Conservation (phyloP, 2,113 vertebrate species). For the Cepphus grylle region DNA sequence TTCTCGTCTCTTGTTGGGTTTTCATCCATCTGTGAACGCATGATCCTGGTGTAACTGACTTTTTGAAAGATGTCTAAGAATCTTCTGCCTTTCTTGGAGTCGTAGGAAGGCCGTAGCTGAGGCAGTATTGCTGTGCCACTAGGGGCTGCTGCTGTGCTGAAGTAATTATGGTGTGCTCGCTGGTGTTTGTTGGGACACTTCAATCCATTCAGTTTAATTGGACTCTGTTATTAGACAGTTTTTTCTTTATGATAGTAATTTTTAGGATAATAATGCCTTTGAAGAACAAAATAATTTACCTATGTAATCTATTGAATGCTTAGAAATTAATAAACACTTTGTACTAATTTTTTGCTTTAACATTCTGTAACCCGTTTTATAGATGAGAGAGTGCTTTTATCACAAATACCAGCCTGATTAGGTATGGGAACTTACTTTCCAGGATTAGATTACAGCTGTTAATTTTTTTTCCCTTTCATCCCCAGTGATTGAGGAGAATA, state of each 20-base stretch:
- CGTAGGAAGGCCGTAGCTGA: neutral
- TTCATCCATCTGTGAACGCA: neutral
- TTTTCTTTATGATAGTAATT: neutral
- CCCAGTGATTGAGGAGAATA: neutral
- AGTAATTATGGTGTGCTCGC: fast-evolving
- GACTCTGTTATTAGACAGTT: neutral
- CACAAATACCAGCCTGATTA: neutral
- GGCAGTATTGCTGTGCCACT: neutral
- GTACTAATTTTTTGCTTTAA: neutral
- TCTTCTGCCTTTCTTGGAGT: neutral
- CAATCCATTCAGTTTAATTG: neutral
- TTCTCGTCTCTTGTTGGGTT: neutral
- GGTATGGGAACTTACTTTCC: neutral
- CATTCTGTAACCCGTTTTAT: neutral
- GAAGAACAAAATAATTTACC: neutral
- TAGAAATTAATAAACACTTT: neutral
- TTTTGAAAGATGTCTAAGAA: neutral
- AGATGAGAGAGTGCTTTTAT: neutral
- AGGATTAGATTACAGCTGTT: neutral
- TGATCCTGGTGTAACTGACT: neutral
- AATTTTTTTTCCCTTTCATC: neutral
- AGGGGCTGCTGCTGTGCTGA: conserved; percentile 28
- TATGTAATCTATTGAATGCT: neutral
- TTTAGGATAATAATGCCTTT: neutral
- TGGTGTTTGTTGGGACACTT: fast-evolving